Conservation (phyloP, 1,140 invertebrate genomes). For the Drosophila repleta region DNA sequence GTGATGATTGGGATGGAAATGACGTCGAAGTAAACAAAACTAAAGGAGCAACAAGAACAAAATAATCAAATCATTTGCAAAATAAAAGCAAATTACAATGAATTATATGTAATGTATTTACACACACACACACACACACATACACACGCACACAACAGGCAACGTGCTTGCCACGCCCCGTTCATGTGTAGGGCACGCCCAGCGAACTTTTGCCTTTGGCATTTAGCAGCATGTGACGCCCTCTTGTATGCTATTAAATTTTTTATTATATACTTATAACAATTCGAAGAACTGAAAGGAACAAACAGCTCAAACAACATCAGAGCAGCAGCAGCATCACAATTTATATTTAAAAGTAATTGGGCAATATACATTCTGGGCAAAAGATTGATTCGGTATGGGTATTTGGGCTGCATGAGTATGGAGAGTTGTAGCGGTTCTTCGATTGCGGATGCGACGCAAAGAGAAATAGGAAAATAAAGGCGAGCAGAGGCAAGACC, state of each 20-base stretch:
- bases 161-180: constrained; percentile 56
- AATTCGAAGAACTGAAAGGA: constrained; percentile 19
- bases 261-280: constrained; percentile 20
- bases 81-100: constrained; percentile 74
- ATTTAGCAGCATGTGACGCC: constrained; percentile 49
- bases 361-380: neutral
- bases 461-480: neutral
- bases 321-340: neutral
- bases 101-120: constrained; percentile 69
- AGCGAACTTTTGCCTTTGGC: constrained; percentile 29
- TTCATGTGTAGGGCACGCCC: constrained; percentile 54
- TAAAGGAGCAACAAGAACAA: constrained; percentile 52
- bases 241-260: constrained; percentile 57
- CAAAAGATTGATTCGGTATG: neutral
- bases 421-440: too few species aligned
- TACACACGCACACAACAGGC: neutral
- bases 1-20: constrained; percentile 2
- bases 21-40: constrained; percentile 30
- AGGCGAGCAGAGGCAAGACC: neutral
- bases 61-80: constrained; percentile 77
- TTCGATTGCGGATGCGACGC: neutral
- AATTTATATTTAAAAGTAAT: neutral
- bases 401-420: too few species aligned
- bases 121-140: constrained; percentile 4
- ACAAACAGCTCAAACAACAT: neutral